phyloP scores from a whole-genome alignment of 2,113 vertebrate species.

The Triplophysa dalaica region DNA sequence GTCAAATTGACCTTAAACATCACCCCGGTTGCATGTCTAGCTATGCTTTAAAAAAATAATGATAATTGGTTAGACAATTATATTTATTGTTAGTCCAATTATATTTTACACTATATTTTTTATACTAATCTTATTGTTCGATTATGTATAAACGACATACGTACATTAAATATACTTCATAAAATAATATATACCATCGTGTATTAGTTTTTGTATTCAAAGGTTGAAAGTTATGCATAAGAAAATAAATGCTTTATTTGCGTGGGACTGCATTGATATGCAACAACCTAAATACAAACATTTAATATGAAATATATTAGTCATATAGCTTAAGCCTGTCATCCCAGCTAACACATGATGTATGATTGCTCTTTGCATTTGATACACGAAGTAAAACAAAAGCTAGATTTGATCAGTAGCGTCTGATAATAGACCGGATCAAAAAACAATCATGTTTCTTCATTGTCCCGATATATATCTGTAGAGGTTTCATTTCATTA shows the following conservation, averaged over 20 bases:
- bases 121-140: not conserved
- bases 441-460: not conserved
- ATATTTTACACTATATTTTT: too few relatives aligned
- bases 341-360: too few relatives aligned
- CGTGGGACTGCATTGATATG: not conserved
- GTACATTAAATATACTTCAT: too few relatives aligned
- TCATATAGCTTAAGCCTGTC: not conserved
- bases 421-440: not conserved
- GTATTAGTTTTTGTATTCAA: not conserved
- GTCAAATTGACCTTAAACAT: slow-evolving; percentile 9
- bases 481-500: not conserved
- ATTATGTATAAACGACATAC: too few relatives aligned
- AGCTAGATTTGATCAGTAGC: not conserved
- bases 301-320: not conserved
- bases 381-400: not conserved
- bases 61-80: not conserved
- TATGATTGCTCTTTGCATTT: not conserved
- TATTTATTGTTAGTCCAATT: not conserved
- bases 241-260: too few relatives aligned
- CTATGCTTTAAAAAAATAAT: not conserved
- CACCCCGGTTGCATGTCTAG: not conserved
- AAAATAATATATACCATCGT: too few relatives aligned
- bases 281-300: not conserved
- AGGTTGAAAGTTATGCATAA: not conserved
- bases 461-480: not conserved